Base-by-base conservation (phyloP, 37 sponge, comb jelly and placozoan species). In the Beroe ovata region DNA sequence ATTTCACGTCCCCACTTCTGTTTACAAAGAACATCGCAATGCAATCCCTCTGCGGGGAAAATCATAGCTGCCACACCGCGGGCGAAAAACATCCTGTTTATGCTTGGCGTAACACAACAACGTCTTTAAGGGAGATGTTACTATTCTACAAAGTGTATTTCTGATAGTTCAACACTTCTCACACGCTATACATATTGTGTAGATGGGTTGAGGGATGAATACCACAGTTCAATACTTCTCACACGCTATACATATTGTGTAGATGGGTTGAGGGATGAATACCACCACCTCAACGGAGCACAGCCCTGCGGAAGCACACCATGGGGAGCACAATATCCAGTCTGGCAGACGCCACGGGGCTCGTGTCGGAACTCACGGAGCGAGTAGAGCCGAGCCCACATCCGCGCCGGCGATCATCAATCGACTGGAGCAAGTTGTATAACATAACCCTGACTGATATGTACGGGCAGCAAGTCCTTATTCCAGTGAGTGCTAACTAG, bases 391-490 rank as follows among this genome's bases (percentile, higher is more conserved):
- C 54, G 38, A 35, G 36, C 21, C 19, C 0, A 14, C 29, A n/a
- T 54, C 63, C 29, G 4, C n/a, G 84, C n/a, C 41, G 84, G 28
- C 26, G 38, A 54, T 42, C 42, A 23, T 77, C 84, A 11, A 11
- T 77, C 41, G 84, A 77, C 54, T 77, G 84, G 84, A 77, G 33
- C 84, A 39, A 77, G 84, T n/a, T 77, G 28, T 77, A 77, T 35
- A 42, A 77, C 41, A 54, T 77, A 14, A 77, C 84, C 26, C 54
- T 77, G 22, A 77, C 84, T 4, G 84, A 77, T 19, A 16, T 77
- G 28, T 77, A 77, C 54, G 84, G 84, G 54, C 84, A 77, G n/a
- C 42, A 77, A 40, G 33, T 77, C 84, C 84, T 42, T n/a, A 39
- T 77, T 11, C 84, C 42, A 40, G 84, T 42, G 33, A 42, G 84